A percentile compares a stretch with the other conserved stretches of the same genome.
phyloP scores from a whole-genome alignment of 2,113 vertebrate genomes.

The Phyllopteryx taeniolatus region DNA sequence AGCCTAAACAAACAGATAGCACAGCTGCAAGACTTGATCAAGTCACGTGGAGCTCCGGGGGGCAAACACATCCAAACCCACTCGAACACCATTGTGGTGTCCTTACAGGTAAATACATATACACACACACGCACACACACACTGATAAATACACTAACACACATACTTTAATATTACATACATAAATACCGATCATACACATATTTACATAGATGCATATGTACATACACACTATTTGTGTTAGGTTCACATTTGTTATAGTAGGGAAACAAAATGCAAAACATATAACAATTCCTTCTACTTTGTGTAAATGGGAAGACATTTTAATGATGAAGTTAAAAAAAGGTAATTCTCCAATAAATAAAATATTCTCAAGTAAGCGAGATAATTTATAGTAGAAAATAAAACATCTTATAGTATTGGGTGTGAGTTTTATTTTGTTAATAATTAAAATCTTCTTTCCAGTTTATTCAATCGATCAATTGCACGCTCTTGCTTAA shows the following conservation, averaged over 20 bases:
- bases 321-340: background rate
- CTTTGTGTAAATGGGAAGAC: background rate
- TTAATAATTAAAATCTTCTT: too few species aligned
- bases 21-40: conserved; percentile 86
- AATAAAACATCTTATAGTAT: too few species aligned
- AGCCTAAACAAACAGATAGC: conserved; percentile 93
- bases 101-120: conserved; percentile 78
- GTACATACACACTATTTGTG: too few species aligned
- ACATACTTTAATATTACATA: background rate
- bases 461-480: too few species aligned
- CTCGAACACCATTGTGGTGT: conserved; percentile 92
- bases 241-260: background rate
- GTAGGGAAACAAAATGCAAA: background rate
- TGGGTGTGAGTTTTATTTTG: too few species aligned
- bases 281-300: background rate
- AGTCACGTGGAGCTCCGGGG: conserved; percentile 79
- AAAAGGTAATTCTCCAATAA: background rate
- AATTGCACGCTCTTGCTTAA: too few species aligned
- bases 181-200: too few species aligned
- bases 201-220: too few species aligned
- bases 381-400: too few species aligned
- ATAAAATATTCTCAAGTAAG: background rate
- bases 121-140: background rate
- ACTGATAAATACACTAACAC: background rate
- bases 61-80: conserved; percentile 88